Base-by-base conservation (phyloP, 1,140 invertebrate genomes). In the Drosophila kepulauana region DNA sequence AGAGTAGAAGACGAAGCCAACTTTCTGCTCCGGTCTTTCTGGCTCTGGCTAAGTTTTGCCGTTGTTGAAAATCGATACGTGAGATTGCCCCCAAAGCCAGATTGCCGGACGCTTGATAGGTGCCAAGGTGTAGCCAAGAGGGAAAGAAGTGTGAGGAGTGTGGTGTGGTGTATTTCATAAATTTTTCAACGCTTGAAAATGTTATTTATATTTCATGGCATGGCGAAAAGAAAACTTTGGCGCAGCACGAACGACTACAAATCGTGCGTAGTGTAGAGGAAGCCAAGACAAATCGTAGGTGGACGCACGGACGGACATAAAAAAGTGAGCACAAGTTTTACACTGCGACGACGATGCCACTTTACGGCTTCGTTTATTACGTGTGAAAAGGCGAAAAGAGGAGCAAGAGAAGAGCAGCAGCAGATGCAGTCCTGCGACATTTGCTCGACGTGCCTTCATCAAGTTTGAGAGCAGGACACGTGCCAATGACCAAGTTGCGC, bases 131-230 rank as follows among this genome's bases (percentile, higher is more conserved):
- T 7, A 20, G 25, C 8, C 33, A n/a, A 8, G 59, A 1, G 7
- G 7, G 35, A 15, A 8, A 15, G 30, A 6, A 33, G 51, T 8
- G 33, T 10, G 51, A 45, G 7, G 38, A 3, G 11, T 33, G 61
- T 59, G 80, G 76, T 82, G 79, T 49, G 79, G 65, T 56, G 80
- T 78, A 72, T 90, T 88, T 88, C 85, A 88, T 88, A 88, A 86
- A 88, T 88, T 90, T 90, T 88, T 90, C 81, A 87, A 64, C 78
- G 78, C 71, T 75, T 68, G 77, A 86, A 88, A 88, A 88, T 85
- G 85, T 81, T 89, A 88, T 88, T 88, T 88, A 90, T 88, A 85
- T 88, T 88, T 88, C 86, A 88, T 90, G 85, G 81, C 61, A 76
- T 48, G 70, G 72, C 38, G 61, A 72, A 72, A 73, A 65, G 72